These are phyloP conservation scores for Diachrysia chrysitis DNA, from an alignment of 2,888 invertebrate species.

Conservation along the genomic window DNA sequence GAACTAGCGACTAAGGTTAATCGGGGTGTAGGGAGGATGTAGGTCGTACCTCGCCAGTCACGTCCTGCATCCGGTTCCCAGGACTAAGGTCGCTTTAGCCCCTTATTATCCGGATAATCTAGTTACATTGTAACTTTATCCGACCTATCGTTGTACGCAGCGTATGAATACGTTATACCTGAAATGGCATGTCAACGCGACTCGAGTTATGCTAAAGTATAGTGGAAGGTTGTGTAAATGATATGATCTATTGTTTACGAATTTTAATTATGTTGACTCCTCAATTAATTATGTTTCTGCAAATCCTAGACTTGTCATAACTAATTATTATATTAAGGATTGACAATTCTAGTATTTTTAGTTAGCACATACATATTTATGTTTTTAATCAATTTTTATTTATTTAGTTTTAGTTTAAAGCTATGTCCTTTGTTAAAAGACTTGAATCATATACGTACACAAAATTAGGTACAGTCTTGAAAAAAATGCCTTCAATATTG, in stretches of 20 bases:
- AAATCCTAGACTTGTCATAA: too few relatives aligned
- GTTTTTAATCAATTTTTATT: too few relatives aligned
- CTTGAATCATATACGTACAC: too few relatives aligned
- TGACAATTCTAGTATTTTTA: too few relatives aligned
- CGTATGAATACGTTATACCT: background rate
- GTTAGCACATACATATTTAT: too few relatives aligned
- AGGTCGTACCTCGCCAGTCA: slow-evolving; percentile 22
- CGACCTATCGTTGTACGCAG: slow-evolving; percentile 12
- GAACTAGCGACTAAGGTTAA: slow-evolving; percentile 35
- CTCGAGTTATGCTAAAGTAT: background rate
- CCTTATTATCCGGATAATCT: slow-evolving; percentile 35
- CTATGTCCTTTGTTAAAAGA: too few relatives aligned
- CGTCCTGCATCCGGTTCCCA: slow-evolving; percentile 28
- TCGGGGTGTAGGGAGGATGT: slow-evolving; percentile 43
- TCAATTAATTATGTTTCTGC: too few relatives aligned
- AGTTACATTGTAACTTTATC: slow-evolving; percentile 21
- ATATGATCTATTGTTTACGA: background rate
- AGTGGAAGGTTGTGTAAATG: background rate
- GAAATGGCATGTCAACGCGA: background rate
- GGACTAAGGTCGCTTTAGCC: slow-evolving; percentile 13
- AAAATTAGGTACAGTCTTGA: too few relatives aligned
- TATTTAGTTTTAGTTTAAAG: too few relatives aligned
- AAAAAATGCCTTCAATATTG: too few relatives aligned
- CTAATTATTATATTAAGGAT: too few relatives aligned
- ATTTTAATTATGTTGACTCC: too few relatives aligned